A percentile compares a stretch with the other conserved stretches of the same genome.
Conservation (phyloP, 2,113 vertebrate genomes). For the Chamaea fasciata region DNA sequence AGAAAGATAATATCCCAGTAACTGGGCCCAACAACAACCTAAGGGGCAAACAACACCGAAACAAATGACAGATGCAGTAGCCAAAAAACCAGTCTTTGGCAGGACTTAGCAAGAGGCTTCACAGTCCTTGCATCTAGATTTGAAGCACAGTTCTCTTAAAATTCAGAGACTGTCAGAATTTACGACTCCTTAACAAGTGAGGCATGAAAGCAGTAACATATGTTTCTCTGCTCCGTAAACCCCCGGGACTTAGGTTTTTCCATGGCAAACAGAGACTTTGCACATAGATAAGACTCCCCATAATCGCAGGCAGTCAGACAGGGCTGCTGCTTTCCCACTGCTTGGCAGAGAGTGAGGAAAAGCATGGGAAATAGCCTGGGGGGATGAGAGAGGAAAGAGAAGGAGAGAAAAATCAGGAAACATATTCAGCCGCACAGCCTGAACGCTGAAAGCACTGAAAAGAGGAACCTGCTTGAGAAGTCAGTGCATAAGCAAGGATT, state of each 20-base stretch:
- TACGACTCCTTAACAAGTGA: neutral
- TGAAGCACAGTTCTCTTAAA: neutral
- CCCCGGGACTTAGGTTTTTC: neutral
- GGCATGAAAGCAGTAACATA: neutral
- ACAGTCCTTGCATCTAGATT: neutral
- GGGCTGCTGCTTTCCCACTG: neutral
- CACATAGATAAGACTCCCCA: neutral
- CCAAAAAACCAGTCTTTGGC: neutral
- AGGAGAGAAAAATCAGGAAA: neutral
- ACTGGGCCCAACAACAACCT: neutral
- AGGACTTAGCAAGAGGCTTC: neutral
- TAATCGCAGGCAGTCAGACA: neutral
- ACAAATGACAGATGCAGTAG: neutral
- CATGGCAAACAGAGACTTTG: neutral
- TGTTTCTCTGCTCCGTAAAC: neutral
- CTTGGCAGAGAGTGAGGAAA: neutral
- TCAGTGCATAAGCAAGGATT: neutral
- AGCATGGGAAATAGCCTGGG: neutral
- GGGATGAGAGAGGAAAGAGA: neutral
- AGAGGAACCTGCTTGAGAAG: neutral
- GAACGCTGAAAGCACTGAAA: neutral
- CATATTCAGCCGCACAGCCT: neutral
- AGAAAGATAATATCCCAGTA: neutral
- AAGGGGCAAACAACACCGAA: neutral
- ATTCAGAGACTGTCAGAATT: neutral